Evolutionary conservation across 2,113 vertebrate species (phyloP).

Genomic region (Ardeotis arabs): DNA sequence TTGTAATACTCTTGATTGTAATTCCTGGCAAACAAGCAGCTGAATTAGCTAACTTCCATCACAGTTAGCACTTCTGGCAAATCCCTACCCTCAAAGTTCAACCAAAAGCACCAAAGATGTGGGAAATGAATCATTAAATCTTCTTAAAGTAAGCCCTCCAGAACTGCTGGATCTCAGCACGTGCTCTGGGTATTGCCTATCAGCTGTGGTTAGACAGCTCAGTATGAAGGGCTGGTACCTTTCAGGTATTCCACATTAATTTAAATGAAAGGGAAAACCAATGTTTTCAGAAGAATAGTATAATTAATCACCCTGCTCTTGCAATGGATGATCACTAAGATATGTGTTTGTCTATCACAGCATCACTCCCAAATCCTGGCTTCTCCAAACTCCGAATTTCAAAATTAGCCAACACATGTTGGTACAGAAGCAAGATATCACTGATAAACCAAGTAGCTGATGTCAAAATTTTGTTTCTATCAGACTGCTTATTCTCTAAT

Average conservation of each 20-base stretch:
- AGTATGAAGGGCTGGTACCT: neutral
- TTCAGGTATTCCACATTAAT: neutral
- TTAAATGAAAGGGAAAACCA: neutral
- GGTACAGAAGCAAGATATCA: neutral
- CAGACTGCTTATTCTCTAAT: neutral
- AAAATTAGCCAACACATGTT: neutral
- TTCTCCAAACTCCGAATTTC: neutral
- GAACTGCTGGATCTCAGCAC: neutral
- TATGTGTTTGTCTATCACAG: neutral
- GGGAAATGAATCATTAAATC: neutral
- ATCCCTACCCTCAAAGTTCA: neutral
- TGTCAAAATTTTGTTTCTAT: neutral
- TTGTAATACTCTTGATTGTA: neutral
- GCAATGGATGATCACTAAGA: neutral
- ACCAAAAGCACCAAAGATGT: neutral
- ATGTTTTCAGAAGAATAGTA: neutral
- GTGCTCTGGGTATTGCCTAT: accelerated
- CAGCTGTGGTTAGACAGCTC: neutral
- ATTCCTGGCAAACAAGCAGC: neutral
- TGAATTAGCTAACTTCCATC: neutral
- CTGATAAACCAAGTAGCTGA: neutral
- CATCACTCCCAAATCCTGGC: neutral
- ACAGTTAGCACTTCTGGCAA: neutral
- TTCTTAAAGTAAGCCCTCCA: neutral
- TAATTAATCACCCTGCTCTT: neutral